phyloP scores from a whole-genome alignment of 2,797 vertebrate species.

The Urosaurus nigricauda region DNA sequence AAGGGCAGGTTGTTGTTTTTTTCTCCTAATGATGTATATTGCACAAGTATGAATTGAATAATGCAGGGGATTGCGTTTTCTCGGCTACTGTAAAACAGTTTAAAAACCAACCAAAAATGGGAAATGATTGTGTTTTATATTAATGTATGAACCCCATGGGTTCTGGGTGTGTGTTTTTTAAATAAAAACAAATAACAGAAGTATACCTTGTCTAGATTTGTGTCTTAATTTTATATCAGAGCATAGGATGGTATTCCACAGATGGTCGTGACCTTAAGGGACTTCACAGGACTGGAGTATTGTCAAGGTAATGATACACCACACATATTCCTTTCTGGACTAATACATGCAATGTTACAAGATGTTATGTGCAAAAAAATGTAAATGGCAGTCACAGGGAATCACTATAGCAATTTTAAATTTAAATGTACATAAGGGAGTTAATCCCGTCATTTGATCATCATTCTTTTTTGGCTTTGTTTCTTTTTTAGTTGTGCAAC shows the following conservation, averaged over 20 bases:
- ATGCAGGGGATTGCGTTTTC: constrained; percentile 75
- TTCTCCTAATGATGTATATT: constrained; percentile 69
- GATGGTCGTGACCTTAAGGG: no score
- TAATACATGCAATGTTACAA: not conserved
- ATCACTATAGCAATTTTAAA: not conserved
- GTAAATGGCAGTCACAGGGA: not conserved
- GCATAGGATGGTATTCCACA: not conserved
- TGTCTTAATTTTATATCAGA: not conserved
- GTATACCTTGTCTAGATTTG: not conserved
- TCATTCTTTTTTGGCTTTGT: not conserved
- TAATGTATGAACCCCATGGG: constrained; percentile 81
- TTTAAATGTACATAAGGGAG: not conserved
- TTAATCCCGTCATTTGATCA: no score
- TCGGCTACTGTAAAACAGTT: constrained; percentile 76
- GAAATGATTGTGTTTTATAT: constrained; percentile 82
- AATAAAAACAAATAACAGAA: constrained; percentile 77
- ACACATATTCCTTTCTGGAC: not conserved
- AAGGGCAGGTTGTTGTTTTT: constrained; percentile 62
- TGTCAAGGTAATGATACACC: no score
- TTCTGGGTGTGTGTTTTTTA: constrained; percentile 73
- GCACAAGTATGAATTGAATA: constrained; percentile 75
- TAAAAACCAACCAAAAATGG: constrained; percentile 72
- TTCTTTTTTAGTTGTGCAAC: not conserved
- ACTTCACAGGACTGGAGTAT: not conserved
- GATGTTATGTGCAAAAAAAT: not conserved